Evolutionary conservation across 2,113 vertebrate genomes (phyloP), one percentile per base, ranked within the genome.

Genomic region (Microtus pennsylvanicus): DNA sequence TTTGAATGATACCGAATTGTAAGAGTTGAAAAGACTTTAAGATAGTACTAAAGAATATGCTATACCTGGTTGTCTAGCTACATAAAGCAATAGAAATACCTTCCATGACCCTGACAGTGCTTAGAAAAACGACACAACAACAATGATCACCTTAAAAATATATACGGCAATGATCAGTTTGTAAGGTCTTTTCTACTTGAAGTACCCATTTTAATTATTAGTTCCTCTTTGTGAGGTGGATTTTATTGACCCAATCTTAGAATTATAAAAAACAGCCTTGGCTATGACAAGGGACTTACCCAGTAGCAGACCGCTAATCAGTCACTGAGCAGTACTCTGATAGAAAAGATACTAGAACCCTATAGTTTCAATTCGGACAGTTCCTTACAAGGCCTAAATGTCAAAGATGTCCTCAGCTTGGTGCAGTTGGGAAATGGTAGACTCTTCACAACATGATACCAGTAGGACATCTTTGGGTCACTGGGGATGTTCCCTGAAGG

Each of bases 1-100:
- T 94, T 95, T 96, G 91, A 95, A 35, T 93, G 83, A 93, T 22
- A 83, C 63, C 8, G 9, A 82, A 65, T 85, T 35, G 89, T 55
- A 38, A 80, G 86, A 90, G 63, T 4, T 63, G 10, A 95, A 24
- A 81, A 87, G 50, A 69, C 76, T 93, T 95, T 93, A 91, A 24
- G 75, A 94, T 38, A 67, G 47, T 89, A 45, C 33, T 77, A 93
- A 76, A 42, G 11, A 91, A 75, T 61, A 92, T 77, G 33, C 19
- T 89, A n/a, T 52, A 30, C 33, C 35, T 78, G 72, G 42, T 8
- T 80, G 24, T 55, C 19, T 52, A 90, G 67, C 33, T 55, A 61
- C 35, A 81, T 38, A 81, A 45, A 76, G 3, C 19, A 89, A 81
- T 80, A 74, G 52, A 95, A 91, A 76, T 61, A 69, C 65, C 42